These are phyloP conservation scores for Anguilla marmorata DNA, from an alignment of 2,797 vertebrate species.

Conservation along the genomic window DNA sequence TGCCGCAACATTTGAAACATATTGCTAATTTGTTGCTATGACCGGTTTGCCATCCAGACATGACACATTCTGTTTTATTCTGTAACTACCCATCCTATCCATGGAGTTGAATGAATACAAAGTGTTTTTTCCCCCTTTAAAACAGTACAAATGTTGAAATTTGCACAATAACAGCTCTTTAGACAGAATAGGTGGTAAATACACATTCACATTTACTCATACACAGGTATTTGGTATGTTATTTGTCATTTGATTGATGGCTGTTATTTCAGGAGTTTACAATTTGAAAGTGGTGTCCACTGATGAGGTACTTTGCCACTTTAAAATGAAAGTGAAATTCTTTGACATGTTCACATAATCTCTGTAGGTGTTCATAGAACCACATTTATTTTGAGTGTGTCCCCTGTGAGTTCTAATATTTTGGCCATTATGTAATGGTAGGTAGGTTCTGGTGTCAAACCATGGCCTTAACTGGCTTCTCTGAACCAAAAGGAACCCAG, in stretches of 20 bases:
- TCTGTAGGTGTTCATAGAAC: neutral
- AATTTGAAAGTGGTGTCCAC: neutral
- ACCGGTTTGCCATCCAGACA: neutral
- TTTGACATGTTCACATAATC: neutral
- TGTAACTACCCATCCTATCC: neutral
- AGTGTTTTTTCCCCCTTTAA: neutral
- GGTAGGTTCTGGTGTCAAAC: no score
- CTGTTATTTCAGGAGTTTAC: neutral
- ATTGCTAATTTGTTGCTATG: neutral
- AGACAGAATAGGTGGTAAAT: neutral
- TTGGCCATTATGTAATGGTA: neutral
- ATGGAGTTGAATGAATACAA: neutral
- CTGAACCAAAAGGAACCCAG: no score
- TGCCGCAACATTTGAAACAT: neutral
- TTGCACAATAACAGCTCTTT: neutral
- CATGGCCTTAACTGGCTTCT: no score
- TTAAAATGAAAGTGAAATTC: neutral
- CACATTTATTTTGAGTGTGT: neutral
- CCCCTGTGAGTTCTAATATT: neutral
- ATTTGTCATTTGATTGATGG: neutral
- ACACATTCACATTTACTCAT: neutral
- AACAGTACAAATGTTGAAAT: neutral
- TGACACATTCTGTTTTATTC: neutral
- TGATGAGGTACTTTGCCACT: neutral
- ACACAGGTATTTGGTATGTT: neutral